A percentile compares a stretch with the other conserved stretches of the same genome.
Conservation (phyloP, 2,888 invertebrate genomes). For the Hipparchia semele region DNA sequence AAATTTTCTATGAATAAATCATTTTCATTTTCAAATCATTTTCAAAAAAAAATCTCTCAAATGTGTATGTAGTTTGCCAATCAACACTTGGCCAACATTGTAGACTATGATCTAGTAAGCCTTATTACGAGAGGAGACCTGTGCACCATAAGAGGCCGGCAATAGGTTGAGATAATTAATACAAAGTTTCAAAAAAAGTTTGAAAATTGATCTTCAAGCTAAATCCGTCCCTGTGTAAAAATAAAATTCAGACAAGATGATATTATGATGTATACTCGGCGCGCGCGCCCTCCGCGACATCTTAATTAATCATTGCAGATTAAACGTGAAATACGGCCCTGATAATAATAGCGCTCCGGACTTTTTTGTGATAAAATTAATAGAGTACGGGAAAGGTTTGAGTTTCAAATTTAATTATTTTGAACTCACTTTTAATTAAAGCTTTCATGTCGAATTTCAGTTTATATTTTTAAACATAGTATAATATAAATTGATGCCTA, state of each 20-base stretch:
- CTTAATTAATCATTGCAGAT: conserved; percentile 80
- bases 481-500: too few relatives aligned
- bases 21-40: too few relatives aligned
- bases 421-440: background rate
- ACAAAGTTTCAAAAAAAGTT: background rate
- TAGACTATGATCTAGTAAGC: too few relatives aligned
- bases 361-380: conserved; percentile 41
- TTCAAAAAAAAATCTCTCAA: too few relatives aligned
- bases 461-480: background rate
- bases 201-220: background rate
- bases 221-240: conserved; percentile 56
- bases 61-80: too few relatives aligned
- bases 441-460: background rate
- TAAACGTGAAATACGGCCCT: conserved; percentile 67
- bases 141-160: too few relatives aligned
- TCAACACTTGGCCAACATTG: too few relatives aligned
- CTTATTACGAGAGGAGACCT: too few relatives aligned
- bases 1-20: too few relatives aligned
- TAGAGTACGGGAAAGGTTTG: conserved; percentile 19
- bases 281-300: conserved; percentile 56
- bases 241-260: conserved; percentile 62
- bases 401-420: background rate
- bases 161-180: too few relatives aligned
- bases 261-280: conserved; percentile 65
- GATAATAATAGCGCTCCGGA: conserved; percentile 50